phyloP scores from a whole-genome alignment of 2,113 vertebrate genomes.

The Clarias batrachus region DNA sequence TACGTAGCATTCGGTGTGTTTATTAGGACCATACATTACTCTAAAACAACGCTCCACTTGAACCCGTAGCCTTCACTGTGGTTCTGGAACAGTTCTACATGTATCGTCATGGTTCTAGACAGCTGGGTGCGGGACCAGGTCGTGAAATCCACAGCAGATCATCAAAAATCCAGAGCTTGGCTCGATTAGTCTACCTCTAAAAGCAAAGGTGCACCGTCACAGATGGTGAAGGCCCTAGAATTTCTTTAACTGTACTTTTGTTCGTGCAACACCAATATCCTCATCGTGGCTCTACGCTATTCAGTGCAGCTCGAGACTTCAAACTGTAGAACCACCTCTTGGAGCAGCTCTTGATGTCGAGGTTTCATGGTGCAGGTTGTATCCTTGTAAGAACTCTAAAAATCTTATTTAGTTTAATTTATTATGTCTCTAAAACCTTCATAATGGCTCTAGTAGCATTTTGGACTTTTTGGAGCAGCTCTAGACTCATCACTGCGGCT shows the following conservation, averaged over 20 bases:
- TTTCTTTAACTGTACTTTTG: background rate
- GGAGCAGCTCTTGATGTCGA: background rate
- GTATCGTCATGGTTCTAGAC: background rate
- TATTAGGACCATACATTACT: background rate
- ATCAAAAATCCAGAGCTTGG: background rate
- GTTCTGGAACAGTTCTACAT: background rate
- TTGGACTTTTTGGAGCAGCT: background rate
- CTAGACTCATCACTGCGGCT: background rate
- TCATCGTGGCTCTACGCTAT: background rate
- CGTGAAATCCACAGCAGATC: background rate
- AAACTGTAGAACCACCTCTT: background rate
- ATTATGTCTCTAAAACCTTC: no score
- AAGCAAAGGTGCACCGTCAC: background rate
- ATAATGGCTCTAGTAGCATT: background rate
- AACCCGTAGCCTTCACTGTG: background rate
- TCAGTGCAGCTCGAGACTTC: background rate
- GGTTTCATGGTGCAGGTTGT: no score
- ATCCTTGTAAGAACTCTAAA: no score
- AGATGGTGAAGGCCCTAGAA: background rate
- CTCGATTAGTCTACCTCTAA: background rate
- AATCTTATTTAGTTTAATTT: no score
- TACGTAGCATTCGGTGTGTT: background rate
- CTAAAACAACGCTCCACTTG: background rate
- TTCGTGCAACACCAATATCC: background rate
- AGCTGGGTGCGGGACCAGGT: background rate